phyloP scores from a whole-genome alignment of 2,888 invertebrate genomes.

The Nemurella pictetii region DNA sequence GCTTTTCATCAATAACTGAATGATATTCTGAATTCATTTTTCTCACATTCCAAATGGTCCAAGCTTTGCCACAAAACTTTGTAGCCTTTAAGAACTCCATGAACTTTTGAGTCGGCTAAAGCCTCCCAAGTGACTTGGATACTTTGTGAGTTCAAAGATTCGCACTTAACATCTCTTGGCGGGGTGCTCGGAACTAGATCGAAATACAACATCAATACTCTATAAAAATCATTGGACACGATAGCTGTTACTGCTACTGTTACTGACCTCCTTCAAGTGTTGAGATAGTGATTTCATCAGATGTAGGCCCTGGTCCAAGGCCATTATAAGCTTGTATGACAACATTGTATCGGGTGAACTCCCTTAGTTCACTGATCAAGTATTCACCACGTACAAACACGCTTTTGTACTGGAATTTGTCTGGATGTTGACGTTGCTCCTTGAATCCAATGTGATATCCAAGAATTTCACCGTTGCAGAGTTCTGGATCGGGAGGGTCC shows the following conservation, averaged over 20 bases:
- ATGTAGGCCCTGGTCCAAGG: conserved; percentile 48
- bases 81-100: conserved; percentile 82
- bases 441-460: conserved; percentile 57
- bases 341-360: conserved; percentile 47
- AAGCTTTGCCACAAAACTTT: conserved; percentile 58
- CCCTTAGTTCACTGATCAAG: conserved; percentile 43
- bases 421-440: conserved; percentile 42
- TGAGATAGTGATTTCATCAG: conserved; percentile 43
- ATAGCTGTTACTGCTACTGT: too few species aligned
- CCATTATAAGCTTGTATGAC: conserved; percentile 48
- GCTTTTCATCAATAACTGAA: not conserved
- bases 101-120: conserved; percentile 75
- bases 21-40: conserved; percentile 4
- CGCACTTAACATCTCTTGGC: conserved; percentile 79
- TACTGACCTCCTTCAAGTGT: conserved; percentile 47
- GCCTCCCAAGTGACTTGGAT: conserved; percentile 85
- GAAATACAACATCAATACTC: not conserved
- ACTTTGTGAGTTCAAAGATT: conserved; percentile 80
- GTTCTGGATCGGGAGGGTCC: conserved; percentile 70
- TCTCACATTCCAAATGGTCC: conserved; percentile 37
- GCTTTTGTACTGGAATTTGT: conserved; percentile 40
- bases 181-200: conserved; percentile 80
- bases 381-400: conserved; percentile 39
- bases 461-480: conserved; percentile 74
- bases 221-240: not conserved